Base-by-base conservation (phyloP, 2,888 invertebrate species). In the Stenchaetothrips biformis region DNA sequence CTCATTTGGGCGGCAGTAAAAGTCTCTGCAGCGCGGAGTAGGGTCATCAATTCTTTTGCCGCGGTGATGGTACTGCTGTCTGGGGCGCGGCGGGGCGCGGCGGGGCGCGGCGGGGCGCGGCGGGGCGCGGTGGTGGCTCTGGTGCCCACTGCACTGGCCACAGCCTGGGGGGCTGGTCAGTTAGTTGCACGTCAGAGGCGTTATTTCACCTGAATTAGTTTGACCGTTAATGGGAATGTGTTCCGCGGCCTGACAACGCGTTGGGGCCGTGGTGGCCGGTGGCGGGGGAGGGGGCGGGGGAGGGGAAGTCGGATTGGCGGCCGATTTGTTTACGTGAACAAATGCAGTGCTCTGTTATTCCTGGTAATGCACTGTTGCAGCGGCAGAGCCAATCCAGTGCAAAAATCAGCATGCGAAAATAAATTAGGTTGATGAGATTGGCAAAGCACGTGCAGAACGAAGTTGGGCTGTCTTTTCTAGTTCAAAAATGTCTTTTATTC, bases 1-100 rank as follows among this genome's bases (percentile, higher is more conserved):
- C 83, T 85, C 85, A 86, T 86, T 85, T 84, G 84, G 85, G 53
- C 16, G 9, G 53, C 53, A 53, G 53, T 53, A 53, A 53, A 53
- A 53, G 53, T 53, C 53, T 16, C 16, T 16, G 9, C 53, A 53
- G 53, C 53, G 53, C 53, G 53, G 53, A 9, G 53, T 53, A 16
- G 53, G 53, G 53, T 16, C 53, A 53, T 53, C 53, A 53, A 9
- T 53, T 53, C 53, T 53, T 53, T 53, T 53, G 53, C 13, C 53
- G 53, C 53, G 53, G 53, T 53, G 53, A 53, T 53, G 53, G 53
- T 53, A 53, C 53, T 53, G 53, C 53, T 16, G 53, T 16, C 53
- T 9, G 53, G 53, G 53, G 2, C 9, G 53, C 9, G 53, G 16
- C 13, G 53, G 53, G 53, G 53, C 53, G 13, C 3, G 53, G 53